A percentile compares a stretch with the other conserved stretches of the same genome.
phyloP scores from a whole-genome alignment of 2,888 invertebrate species.

The Eretmocerus hayati region DNA sequence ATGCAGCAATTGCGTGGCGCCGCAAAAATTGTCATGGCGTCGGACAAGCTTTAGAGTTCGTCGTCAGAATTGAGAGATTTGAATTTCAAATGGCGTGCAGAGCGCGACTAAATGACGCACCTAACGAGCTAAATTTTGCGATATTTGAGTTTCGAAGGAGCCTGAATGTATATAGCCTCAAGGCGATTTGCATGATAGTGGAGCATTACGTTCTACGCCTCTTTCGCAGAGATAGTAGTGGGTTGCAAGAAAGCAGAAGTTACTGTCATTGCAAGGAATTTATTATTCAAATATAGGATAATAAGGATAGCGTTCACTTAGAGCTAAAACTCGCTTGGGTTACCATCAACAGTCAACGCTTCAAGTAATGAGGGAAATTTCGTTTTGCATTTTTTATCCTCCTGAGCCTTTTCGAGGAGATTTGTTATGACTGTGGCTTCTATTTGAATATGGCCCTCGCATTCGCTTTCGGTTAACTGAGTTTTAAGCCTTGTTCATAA shows the following conservation, averaged over 20 bases:
- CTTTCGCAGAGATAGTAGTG: neutral
- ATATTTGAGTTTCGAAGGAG: constrained; percentile 25
- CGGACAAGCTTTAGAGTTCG: no score
- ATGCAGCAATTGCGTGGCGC: no score
- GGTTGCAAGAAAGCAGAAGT: neutral
- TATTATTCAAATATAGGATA: constrained; percentile 22
- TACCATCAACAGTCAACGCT: no score
- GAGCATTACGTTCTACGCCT: neutral
- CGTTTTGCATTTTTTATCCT: constrained; percentile 1
- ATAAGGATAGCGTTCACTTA: constrained; percentile 15
- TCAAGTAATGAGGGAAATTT: constrained; percentile 10
- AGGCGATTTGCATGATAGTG: constrained; percentile 25
- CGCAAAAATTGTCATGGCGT: no score
- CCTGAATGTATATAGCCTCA: neutral
- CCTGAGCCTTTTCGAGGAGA: no score
- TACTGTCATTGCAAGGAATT: constrained; percentile 5
- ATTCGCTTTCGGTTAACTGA: no score
- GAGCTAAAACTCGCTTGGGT: no score
- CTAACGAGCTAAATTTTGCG: constrained; percentile 43
- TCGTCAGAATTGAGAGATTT: constrained; percentile 43
- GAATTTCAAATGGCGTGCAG: constrained; percentile 37
- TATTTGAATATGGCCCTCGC: no score
- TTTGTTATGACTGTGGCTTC: no score
- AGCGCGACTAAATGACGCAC: constrained; percentile 38
- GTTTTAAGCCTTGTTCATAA: no score